phyloP scores from a whole-genome alignment of 2,113 vertebrate species.

The Physeter macrocephalus region DNA sequence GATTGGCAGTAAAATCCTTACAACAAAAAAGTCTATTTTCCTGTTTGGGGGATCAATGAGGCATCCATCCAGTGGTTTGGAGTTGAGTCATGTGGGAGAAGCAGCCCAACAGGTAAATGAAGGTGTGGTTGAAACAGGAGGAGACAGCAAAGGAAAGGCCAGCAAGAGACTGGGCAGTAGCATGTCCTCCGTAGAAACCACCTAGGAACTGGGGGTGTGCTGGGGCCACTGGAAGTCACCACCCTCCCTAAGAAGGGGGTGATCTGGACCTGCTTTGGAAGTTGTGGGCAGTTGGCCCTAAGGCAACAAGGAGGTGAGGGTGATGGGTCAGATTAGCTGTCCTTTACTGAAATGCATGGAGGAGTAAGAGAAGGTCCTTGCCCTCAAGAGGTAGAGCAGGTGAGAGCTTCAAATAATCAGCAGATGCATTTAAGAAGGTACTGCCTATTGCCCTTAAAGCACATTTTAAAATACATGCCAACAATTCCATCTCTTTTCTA shows the following conservation, averaged over 20 bases:
- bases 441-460: background rate
- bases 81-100: background rate
- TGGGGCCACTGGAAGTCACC: background rate
- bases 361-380: background rate
- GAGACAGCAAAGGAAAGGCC: background rate
- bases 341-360: fast-evolving
- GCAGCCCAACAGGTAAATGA: background rate
- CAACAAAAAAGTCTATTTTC: background rate
- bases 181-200: background rate
- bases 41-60: background rate
- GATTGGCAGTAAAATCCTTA: background rate
- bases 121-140: background rate
- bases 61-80: background rate
- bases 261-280: background rate
- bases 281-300: background rate
- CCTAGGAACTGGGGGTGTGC: background rate
- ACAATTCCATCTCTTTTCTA: background rate
- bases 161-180: background rate
- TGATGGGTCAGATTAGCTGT: background rate
- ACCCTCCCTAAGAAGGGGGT: background rate
- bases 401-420: background rate
- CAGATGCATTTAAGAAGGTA: background rate
- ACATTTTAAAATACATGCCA: background rate
- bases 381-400: background rate
- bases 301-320: background rate